These are phyloP conservation scores for Melanotus villosus DNA, from an alignment of 2,888 invertebrate species.

Conservation along the genomic window DNA sequence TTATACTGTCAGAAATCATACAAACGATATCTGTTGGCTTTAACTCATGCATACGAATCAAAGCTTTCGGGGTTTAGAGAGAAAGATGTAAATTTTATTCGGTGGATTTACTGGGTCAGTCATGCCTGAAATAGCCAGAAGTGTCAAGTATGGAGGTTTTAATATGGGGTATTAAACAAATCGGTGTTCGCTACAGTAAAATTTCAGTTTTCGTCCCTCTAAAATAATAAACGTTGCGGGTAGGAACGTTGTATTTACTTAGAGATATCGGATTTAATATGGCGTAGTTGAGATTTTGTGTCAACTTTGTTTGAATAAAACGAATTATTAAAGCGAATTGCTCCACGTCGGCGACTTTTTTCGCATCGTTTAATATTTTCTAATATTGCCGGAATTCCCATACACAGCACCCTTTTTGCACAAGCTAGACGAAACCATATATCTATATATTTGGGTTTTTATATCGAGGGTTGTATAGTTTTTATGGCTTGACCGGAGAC, in stretches of 20 bases:
- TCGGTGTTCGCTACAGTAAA: not conserved
- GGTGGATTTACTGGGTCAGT: not conserved
- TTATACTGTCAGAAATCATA: not conserved
- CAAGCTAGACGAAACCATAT: no score
- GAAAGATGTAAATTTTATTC: slow-evolving; percentile 14
- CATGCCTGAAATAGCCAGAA: not conserved
- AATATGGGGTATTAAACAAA: slow-evolving; percentile 5
- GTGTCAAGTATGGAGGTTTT: slow-evolving; percentile 6
- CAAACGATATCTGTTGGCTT: not conserved
- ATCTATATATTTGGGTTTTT: no score
- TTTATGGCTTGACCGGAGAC: no score
- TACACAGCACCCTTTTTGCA: no score
- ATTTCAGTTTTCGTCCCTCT: not conserved
- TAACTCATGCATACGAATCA: not conserved
- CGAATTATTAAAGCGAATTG: slow-evolving; percentile 2
- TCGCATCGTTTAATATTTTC: not conserved
- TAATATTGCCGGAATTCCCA: no score
- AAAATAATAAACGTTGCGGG: not conserved
- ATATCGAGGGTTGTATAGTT: no score
- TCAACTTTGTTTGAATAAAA: not conserved
- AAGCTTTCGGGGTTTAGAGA: not conserved
- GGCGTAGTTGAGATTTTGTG: slow-evolving; percentile 1
- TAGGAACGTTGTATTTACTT: slow-evolving; percentile 1
- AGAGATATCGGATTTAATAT: slow-evolving; percentile 9
- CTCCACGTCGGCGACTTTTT: not conserved